These are phyloP conservation scores for Melinopterus prodromus DNA, from an alignment of 2,888 invertebrate species.

Conservation along the genomic window DNA sequence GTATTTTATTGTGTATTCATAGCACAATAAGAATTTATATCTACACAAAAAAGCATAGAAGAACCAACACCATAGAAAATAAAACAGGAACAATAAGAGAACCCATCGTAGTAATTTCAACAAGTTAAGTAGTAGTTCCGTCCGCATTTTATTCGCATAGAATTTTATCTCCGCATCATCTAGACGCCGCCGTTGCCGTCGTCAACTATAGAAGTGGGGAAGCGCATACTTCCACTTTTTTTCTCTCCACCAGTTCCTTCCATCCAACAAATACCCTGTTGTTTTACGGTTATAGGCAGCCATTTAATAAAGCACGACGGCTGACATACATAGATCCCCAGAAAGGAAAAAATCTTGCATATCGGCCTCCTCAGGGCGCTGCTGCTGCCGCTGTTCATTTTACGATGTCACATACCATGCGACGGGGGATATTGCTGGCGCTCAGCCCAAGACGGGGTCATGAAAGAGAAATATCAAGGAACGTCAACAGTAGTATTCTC, in stretches of 20 bases:
- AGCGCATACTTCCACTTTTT: background rate
- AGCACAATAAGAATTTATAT: too few relatives aligned
- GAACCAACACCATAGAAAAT: background rate
- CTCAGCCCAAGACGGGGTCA: constrained; percentile 7
- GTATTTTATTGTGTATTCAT: too few relatives aligned
- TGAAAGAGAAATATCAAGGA: constrained; percentile 19
- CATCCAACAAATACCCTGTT: constrained; percentile 21
- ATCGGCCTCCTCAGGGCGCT: background rate
- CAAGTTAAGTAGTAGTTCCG: background rate
- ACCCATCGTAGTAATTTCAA: background rate
- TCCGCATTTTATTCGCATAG: background rate
- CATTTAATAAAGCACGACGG: constrained; percentile 24
- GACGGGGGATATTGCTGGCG: constrained; percentile 24
- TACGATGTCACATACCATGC: constrained; percentile 24
- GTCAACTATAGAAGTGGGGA: background rate
- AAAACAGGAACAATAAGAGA: background rate
- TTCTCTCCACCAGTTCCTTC: constrained; percentile 10
- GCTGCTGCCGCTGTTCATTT: constrained; percentile 9
- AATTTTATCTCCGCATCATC: background rate
- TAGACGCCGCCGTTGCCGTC: background rate
- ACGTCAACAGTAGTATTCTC: constrained; percentile 4
- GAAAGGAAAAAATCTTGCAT: constrained; percentile 26
- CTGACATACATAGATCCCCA: constrained; percentile 14
- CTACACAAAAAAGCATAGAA: background rate
- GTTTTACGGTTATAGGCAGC: constrained; percentile 23